These are phyloP conservation scores for Bathynomus jamesi DNA, from an alignment of 1,140 invertebrate species.

Conservation along the genomic window DNA sequence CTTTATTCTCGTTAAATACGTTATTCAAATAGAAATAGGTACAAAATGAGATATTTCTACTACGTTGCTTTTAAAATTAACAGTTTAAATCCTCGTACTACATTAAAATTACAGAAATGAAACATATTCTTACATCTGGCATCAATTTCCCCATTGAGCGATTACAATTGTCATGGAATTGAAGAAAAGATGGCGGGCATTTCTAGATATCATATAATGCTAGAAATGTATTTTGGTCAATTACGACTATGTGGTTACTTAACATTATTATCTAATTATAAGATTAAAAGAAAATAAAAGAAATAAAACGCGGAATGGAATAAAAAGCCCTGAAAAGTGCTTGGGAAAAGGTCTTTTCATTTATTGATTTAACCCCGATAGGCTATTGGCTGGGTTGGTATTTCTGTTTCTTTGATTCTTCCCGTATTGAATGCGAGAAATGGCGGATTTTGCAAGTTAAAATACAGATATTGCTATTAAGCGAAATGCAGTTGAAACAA, in stretches of 20 bases:
- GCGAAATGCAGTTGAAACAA: too few species aligned
- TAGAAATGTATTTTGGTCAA: neutral
- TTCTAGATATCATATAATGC: too few species aligned
- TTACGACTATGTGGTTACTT: neutral
- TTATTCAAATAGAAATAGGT: too few species aligned
- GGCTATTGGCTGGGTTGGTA: neutral
- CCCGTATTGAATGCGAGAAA: neutral
- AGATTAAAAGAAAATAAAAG: neutral
- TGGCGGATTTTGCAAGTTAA: neutral
- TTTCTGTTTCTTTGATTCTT: neutral
- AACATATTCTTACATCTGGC: neutral
- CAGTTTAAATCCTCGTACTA: too few species aligned
- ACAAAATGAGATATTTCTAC: too few species aligned
- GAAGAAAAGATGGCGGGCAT: neutral
- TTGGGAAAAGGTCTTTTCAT: neutral
- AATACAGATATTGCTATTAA: neutral
- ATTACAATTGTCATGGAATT: neutral
- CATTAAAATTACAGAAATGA: neutral
- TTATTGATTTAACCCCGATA: neutral
- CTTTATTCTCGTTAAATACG: too few species aligned
- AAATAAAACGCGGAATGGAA: neutral
- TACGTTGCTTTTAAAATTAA: too few species aligned
- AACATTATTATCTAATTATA: neutral
- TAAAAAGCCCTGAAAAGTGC: too few species aligned
- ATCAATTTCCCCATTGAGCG: neutral